Percentiles rank a stretch among this genome's conserved stretches.
Conservation (phyloP, 1,140 invertebrate genomes). For the Maconellicoccus hirsutus region DNA sequence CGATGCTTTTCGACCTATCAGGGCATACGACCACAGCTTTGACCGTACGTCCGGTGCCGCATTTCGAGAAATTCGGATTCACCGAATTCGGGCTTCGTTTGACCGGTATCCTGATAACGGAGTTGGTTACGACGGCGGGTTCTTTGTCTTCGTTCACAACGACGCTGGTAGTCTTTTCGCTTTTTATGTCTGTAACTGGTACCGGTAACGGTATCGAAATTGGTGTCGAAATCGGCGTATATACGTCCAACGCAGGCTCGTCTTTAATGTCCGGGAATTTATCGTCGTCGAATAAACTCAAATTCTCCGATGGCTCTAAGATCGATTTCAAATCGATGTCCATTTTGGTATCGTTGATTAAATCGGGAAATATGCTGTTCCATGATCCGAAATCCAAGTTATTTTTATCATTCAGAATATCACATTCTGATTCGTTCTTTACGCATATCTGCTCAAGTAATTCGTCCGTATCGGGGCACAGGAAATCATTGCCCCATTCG, state of each 20-base stretch:
- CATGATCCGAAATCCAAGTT: background rate
- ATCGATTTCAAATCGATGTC: background rate
- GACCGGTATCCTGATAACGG: background rate
- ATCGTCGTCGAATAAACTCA: background rate
- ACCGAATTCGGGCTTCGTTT: background rate
- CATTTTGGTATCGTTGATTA: background rate
- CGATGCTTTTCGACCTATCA: background rate
- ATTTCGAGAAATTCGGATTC: conserved; percentile 4
- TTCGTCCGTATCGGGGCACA: background rate
- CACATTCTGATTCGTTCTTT: background rate
- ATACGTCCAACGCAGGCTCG: background rate
- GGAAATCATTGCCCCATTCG: background rate
- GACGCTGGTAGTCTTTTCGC: background rate
- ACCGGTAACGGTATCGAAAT: background rate
- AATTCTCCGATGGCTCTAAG: background rate
- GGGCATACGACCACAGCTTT: conserved; percentile 12
- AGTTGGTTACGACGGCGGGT: background rate
- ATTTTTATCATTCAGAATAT: background rate
- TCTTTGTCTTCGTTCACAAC: background rate
- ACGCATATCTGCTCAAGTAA: background rate
- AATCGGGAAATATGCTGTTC: background rate
- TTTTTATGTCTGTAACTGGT: background rate
- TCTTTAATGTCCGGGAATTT: background rate
- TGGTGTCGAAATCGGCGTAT: background rate
- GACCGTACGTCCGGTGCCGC: background rate